phyloP scores from a whole-genome alignment of 2,113 vertebrate genomes.

The Cathartes aura region DNA sequence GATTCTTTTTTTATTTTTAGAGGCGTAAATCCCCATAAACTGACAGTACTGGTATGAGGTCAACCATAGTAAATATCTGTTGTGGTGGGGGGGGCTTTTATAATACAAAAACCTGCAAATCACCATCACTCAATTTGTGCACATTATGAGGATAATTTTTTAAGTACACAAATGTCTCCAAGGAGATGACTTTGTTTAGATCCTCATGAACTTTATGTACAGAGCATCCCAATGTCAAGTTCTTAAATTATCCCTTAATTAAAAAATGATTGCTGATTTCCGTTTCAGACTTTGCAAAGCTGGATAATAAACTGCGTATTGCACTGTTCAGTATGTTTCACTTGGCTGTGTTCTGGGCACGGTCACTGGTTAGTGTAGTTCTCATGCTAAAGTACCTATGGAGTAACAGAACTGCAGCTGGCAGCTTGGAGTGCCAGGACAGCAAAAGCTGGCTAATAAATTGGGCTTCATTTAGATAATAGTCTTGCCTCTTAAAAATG shows the following conservation, averaged over 20 bases:
- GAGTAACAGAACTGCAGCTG: not conserved
- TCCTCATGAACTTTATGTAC: not conserved
- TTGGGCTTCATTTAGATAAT: not conserved
- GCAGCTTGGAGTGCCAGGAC: not conserved
- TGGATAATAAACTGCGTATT: not conserved
- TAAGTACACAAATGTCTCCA: not conserved
- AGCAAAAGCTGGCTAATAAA: not conserved
- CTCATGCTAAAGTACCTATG: rapidly evolving
- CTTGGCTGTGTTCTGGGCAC: not conserved
- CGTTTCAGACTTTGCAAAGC: not conserved
- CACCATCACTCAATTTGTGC: not conserved
- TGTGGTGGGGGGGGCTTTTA: not conserved
- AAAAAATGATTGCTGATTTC: not conserved
- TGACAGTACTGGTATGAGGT: not conserved
- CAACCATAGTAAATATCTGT: too few species aligned
- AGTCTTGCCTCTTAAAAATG: not conserved
- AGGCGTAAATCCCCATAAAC: not conserved
- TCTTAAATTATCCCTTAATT: not conserved
- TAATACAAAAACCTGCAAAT: not conserved
- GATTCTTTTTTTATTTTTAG: not conserved
- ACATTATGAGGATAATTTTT: not conserved
- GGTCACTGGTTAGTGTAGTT: not conserved
- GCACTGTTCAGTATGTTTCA: not conserved
- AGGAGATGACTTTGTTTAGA: not conserved
- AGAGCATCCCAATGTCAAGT: not conserved